Base-by-base conservation (phyloP, 2,888 invertebrate species). In the Cartodere bifasciata region DNA sequence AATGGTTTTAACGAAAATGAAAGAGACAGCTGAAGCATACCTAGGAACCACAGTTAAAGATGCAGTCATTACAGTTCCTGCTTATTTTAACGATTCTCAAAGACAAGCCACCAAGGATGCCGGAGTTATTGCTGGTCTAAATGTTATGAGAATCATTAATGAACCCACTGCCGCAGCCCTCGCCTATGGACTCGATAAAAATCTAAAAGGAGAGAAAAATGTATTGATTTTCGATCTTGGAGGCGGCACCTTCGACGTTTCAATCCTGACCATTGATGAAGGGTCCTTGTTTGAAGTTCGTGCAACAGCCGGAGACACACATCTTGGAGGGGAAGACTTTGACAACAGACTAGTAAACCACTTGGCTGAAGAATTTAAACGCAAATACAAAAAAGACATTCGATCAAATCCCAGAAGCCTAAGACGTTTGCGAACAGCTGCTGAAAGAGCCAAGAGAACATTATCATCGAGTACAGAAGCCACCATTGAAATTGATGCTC, bases 51-150 rank as follows among this genome's bases (percentile, higher is more conserved):
- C 62, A 13, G 70, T 82, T 0, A 68, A 63, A 5, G 77, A 83
- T 50, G 82, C 81, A 4, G 83, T 84, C 1, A 64, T 83, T 44
- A 84, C 84, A 4, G 84, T 85, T 4, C n/a, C n/a, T n/a, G n/a
- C n/a, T n/a, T n/a, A n/a, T n/a, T n/a, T n/a, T n/a, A n/a, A n/a
- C n/a, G n/a, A n/a, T n/a, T n/a, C n/a, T n/a, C n/a, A n/a, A n/a
- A n/a, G n/a, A n/a, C 75, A 77, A 53, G 76, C 77, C 36, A 83
- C 82, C 5, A 84, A 83, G 52, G 84, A 85, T 53, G 83, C 84
- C 11, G 84, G 83, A 2, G 67, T 64, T 13, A 75, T 75, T 44
- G 73, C 49, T 12, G 75, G 76, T 5, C 57, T 86, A 24, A 84
- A 84, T 52, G 81, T 86, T 4, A 59, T 85, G 13, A 67, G 84